Evolutionary conservation across 2,797 vertebrate species (phyloP), one percentile per base, ranked within the genome.

Genomic region (Sebastes reedi): DNA sequence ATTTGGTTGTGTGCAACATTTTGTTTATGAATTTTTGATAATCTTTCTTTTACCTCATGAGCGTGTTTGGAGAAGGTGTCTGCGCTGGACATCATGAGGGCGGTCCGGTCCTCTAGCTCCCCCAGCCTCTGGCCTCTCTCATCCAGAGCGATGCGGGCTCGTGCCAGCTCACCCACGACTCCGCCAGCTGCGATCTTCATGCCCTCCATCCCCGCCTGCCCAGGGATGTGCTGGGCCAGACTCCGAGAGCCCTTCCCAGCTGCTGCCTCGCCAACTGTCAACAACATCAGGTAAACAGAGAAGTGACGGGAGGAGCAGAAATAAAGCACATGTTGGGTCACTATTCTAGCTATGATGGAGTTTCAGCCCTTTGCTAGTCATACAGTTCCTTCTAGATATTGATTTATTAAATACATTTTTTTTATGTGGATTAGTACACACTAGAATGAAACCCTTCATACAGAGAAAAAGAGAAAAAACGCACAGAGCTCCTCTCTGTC

Each of bases 401-500:
- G 22, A 50, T 58, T 20, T 20, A 73, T 66, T 54, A 27, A 25
- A 1, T 36, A 58, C 14, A 83, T 39, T 7, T 30, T 7, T 18
- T 18, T 34, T 24, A 56, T 12, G 4, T 30, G 8, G 36, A 66
- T 64, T 18, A 39, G 20, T 52, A 34, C 34, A 72, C 20, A 25
- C 13, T 52, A 18, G 2, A 67, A 62, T 34, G 2, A 73, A 74
- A 74, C 20, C 25, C 2, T 25, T 61, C 1, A 54, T 8, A 24
- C 1, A n/a, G 18, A 66, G 11, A 58, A 61, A 36, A 42, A 56
- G 5, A 5, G 2, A 60, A 50, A 70, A 79, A 34, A 98, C 98
- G 92, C 91, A 99, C 99, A 99, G 52, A 99, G 96, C 85, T 99
- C 99, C 92, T 99, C 98, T 93, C 98, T 96, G 94, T 99, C 98